Conservation (phyloP, 2,888 invertebrate genomes). For the Philereme transversata region DNA sequence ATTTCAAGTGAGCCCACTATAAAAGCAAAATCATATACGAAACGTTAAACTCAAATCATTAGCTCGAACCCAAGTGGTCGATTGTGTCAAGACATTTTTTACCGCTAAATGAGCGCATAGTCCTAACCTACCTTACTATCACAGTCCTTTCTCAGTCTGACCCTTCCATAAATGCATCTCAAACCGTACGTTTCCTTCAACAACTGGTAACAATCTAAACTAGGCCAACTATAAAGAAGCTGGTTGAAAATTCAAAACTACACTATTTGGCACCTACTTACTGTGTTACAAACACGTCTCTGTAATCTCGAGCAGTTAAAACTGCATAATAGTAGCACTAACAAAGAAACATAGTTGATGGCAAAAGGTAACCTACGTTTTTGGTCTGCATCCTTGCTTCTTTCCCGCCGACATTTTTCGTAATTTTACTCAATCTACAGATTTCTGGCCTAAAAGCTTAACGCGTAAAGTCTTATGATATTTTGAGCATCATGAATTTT, state of each 20-base stretch:
- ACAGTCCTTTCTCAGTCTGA: slow-evolving; percentile 84
- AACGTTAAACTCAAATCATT: slow-evolving; percentile 51
- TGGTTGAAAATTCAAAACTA: slow-evolving; percentile 73
- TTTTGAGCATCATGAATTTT: slow-evolving; percentile 74
- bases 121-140: slow-evolving; percentile 82
- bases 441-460: slow-evolving; percentile 61
- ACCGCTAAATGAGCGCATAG: slow-evolving; percentile 79
- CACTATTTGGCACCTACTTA: slow-evolving; percentile 82
- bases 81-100: slow-evolving; percentile 64
- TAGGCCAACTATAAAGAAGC: slow-evolving; percentile 73
- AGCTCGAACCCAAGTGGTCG: slow-evolving; percentile 59
- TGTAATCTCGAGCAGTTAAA: slow-evolving; percentile 52
- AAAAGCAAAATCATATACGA: slow-evolving; percentile 43
- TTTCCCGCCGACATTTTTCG: slow-evolving; percentile 50
- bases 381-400: slow-evolving; percentile 74
- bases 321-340: slow-evolving; percentile 57
- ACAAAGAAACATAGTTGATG: slow-evolving; percentile 70
- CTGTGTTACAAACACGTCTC: slow-evolving; percentile 59
- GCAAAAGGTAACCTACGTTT: slow-evolving; percentile 82
- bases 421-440: slow-evolving; percentile 44
- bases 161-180: slow-evolving; percentile 81
- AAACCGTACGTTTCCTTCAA: slow-evolving; percentile 69
- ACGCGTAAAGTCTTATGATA: slow-evolving; percentile 63
- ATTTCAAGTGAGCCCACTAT: slow-evolving; percentile 51
- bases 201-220: slow-evolving; percentile 81